Evolutionary conservation across 1,140 invertebrate species (phyloP), one percentile per base, ranked within the genome.

Genomic region (Anagrus nilaparvatae): DNA sequence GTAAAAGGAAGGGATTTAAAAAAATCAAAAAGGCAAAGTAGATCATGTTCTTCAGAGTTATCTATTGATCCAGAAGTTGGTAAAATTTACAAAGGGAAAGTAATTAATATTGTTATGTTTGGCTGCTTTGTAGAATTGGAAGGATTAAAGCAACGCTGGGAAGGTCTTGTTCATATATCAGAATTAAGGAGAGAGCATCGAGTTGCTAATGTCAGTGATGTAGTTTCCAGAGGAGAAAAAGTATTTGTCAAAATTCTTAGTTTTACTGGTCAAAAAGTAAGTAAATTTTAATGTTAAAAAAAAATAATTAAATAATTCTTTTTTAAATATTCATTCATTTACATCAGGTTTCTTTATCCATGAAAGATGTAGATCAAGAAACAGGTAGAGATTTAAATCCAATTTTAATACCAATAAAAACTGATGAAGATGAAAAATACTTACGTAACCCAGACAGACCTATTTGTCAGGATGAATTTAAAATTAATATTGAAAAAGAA

Each of bases 301-400:
- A 14, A 37, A 23, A 8, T 31, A 10, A 9, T 31, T 32, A 23
- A n/a, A 28, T 23, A 19, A 40, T 3, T 16, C 1, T 17, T 18
- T 39, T 38, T 37, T 28, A 16, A 12, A 38, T 37, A 14, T 10
- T 16, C 18, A 33, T 20, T 13, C 19, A 19, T 19, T 43, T 35
- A 25, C 43, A 30, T 18, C 18, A 59, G 55, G 43, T 93, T 0
- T 95, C 93, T 28, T 70, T 99, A 5, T 94, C 90, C n/a, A 96
- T 99, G 83, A 99, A 96, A 70, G 95, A 99, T 69, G 95, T 98
- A 0, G 89, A 97, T 60, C 96, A 99, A 68, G 79, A 84, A 17
- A 87, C 83, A 3, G 96, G 96, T 1, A 81, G 83, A 61, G 96
- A 99, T 74, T 69, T 99, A 4, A 97, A 97, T 71, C 92, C 93